A percentile compares a stretch with the other conserved stretches of the same genome.
Conservation (phyloP, 1,140 invertebrate genomes). For the Cotesia glomerata region DNA sequence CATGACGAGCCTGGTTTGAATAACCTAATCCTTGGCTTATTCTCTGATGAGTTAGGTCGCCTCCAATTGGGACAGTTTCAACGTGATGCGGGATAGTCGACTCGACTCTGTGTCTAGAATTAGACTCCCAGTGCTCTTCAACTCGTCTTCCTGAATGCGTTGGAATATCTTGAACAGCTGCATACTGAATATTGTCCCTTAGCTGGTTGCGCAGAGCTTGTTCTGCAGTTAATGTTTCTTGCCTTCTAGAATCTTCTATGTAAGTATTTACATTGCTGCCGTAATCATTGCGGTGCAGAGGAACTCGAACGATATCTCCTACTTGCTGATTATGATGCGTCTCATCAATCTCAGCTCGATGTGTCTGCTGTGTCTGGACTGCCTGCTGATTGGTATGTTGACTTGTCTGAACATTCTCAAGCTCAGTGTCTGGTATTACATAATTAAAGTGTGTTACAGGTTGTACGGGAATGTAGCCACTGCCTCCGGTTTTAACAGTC, state of each 20-base stretch:
- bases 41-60: background rate
- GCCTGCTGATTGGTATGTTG: background rate
- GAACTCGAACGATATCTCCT: background rate
- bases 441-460: background rate
- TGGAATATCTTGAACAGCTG: background rate
- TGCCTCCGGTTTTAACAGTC: background rate
- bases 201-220: background rate
- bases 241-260: too few relatives aligned
- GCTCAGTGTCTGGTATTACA: background rate
- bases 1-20: background rate
- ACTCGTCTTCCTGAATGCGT: conserved; percentile 7
- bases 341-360: background rate
- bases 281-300: too few relatives aligned
- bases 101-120: conserved; percentile 32
- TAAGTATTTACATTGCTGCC: too few relatives aligned
- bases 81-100: conserved; percentile 20
- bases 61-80: background rate
- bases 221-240: too few relatives aligned
- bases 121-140: conserved; percentile 37
- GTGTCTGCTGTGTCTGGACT: background rate
- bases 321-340: background rate
- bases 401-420: background rate
- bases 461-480: background rate
- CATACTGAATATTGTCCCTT: background rate
- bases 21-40: background rate